Base-by-base conservation (phyloP, 2,888 invertebrate genomes). In the Polylopha cassiicola region DNA sequence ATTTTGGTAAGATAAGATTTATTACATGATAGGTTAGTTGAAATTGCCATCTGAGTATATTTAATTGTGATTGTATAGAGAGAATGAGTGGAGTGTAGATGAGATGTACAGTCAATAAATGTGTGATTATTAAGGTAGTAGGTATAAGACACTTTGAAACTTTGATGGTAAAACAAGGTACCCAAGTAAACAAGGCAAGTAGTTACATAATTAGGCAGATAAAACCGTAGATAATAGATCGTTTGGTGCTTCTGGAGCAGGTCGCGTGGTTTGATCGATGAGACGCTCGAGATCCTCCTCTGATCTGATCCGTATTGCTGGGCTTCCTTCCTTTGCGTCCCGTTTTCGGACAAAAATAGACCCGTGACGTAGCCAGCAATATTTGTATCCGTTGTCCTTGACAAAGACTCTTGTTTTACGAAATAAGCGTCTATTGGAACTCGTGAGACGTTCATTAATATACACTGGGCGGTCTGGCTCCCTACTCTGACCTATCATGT, bases 311-410 rank as follows among this genome's bases (percentile, higher is more conserved):
- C 6, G 39, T 8, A 39, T 33, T 8, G 32, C 33, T 3, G 32
- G 39, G 15, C 20, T 39, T n/a, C 20, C 20, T 4, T 33, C 33
- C 3, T 11, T 11, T 11, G 24, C 24, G 11, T 24, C 24, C 2
- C 20, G 18, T 16, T 27, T 17, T n/a, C 39, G 18, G 7, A 39
- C 13, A 6, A 17, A 28, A 4, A 39, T 26, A 3, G 27, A n/a
- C 0, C 39, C 39, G 9, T 39, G 17, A 9, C 21, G 28, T 13
- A 28, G 15, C 39, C 39, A 33, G n/a, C 39, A 33, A 20, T 26
- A 26, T 6, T 24, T 13, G 26, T 5, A 26, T 8, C n/a, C 14
- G 11, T 11, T 7, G 13, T 26, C n/a, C 3, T 4, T 26, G 3
- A 14, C 26, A 5, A 26, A 26, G 7, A 14, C 14, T 14, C 26